Conservation (phyloP, 1,140 invertebrate genomes). For the Sitophilus oryzae region DNA sequence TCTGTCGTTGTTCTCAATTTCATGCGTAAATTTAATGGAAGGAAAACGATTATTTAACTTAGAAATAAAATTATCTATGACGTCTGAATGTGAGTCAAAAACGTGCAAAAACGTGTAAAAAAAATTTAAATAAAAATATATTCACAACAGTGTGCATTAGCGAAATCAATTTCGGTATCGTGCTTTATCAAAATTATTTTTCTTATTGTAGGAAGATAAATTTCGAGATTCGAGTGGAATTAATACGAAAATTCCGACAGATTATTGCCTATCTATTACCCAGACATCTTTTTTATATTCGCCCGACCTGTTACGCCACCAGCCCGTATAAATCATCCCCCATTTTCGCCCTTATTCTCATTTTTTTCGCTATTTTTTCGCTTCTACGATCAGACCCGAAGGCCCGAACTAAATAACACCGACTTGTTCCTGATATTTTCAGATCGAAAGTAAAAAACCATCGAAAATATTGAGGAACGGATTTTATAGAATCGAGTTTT, state of each 20-base stretch:
- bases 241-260: not conserved
- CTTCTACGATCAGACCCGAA: not conserved
- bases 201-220: not conserved
- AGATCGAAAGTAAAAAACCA: not conserved
- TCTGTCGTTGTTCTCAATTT: too few species aligned
- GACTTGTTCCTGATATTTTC: not conserved
- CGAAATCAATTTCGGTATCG: not conserved
- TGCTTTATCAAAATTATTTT: not conserved
- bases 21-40: too few species aligned
- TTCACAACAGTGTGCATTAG: too few species aligned
- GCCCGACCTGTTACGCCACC: not conserved
- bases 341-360: too few species aligned
- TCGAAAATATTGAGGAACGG: not conserved
- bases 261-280: not conserved
- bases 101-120: too few species aligned
- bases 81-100: too few species aligned
- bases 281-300: not conserved
- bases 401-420: not conserved
- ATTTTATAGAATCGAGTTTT: too few species aligned
- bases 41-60: too few species aligned
- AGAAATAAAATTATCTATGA: too few species aligned
- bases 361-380: not conserved
- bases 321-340: not conserved
- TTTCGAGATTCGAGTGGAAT: not conserved
- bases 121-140: too few species aligned